Percentiles rank a stretch among this genome's conserved stretches.
These are phyloP conservation scores for Dinoponera quadriceps DNA, from an alignment of 1,140 invertebrate species.

Conservation along the genomic window DNA sequence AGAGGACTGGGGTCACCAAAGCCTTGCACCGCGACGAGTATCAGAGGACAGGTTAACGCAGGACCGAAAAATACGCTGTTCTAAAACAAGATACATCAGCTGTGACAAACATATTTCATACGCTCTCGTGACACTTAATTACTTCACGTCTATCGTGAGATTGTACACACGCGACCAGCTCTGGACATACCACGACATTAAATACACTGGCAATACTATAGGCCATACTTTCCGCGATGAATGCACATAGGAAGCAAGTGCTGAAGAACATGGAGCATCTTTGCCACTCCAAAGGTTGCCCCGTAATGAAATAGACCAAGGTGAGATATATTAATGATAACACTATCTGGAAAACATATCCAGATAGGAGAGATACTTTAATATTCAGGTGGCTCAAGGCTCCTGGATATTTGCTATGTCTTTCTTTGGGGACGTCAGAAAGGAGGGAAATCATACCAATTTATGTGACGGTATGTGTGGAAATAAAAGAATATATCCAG, in stretches of 20 bases:
- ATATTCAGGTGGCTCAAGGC: no score
- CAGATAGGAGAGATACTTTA: not conserved
- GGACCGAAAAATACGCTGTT: conserved; percentile 93
- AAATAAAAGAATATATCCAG: not conserved
- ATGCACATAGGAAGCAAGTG: conserved; percentile 89
- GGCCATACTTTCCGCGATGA: conserved; percentile 92
- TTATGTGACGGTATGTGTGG: no score
- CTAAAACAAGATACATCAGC: conserved; percentile 84
- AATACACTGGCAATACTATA: conserved; percentile 90
- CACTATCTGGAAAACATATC: conserved; percentile 87
- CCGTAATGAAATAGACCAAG: conserved; percentile 94
- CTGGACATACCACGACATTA: conserved; percentile 89
- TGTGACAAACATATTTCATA: not conserved
- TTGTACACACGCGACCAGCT: not conserved
- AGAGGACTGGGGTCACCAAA: conserved; percentile 88
- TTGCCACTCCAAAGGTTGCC: conserved; percentile 92
- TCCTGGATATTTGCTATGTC: no score
- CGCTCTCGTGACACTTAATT: no score
- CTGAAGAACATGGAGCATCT: conserved; percentile 90
- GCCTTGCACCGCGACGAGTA: conserved; percentile 92
- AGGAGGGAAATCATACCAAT: no score
- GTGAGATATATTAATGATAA: conserved; percentile 92
- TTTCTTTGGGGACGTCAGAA: no score
- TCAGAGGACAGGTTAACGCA: conserved; percentile 90
- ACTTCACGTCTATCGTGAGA: no score